phyloP scores from a whole-genome alignment of 2,113 vertebrate species.

The Macaca fascicularis region DNA sequence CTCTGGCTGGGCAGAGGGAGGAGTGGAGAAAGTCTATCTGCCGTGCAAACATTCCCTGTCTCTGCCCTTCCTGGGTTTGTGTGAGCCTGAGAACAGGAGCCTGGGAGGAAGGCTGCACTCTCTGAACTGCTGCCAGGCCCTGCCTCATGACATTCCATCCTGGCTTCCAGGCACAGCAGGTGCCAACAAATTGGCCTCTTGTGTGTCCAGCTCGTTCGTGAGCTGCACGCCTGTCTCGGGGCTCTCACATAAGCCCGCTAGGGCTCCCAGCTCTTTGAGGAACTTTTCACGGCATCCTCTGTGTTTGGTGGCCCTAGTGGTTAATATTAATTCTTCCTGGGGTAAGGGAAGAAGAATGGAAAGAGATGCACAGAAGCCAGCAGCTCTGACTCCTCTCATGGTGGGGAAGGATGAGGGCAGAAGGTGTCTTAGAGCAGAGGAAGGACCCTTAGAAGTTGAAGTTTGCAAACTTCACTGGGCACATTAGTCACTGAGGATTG shows the following conservation, averaged over 20 bases:
- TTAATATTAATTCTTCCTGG: fast-evolving
- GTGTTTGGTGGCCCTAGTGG: background rate
- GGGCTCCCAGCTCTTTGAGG: background rate
- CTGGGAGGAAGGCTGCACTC: background rate
- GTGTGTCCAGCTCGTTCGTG: background rate
- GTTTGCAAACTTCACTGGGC: background rate
- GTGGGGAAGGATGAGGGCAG: fast-evolving
- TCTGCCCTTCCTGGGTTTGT: conserved; percentile 61
- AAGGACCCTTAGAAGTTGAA: background rate
- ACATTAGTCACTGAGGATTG: fast-evolving
- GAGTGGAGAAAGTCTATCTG: background rate
- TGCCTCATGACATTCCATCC: background rate
- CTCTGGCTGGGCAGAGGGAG: background rate
- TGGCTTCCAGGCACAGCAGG: background rate
- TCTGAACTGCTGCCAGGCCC: conserved; percentile 53
- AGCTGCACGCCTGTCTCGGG: background rate
- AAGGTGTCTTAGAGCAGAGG: too few species aligned
- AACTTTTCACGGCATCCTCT: background rate
- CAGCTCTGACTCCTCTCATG: background rate
- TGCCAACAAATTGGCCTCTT: background rate
- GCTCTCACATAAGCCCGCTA: background rate
- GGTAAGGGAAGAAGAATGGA: too few species aligned
- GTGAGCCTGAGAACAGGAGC: background rate
- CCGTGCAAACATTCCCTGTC: background rate
- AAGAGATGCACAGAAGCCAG: background rate